phyloP scores from a whole-genome alignment of 2,888 invertebrate species.

The Plebejus anna region DNA sequence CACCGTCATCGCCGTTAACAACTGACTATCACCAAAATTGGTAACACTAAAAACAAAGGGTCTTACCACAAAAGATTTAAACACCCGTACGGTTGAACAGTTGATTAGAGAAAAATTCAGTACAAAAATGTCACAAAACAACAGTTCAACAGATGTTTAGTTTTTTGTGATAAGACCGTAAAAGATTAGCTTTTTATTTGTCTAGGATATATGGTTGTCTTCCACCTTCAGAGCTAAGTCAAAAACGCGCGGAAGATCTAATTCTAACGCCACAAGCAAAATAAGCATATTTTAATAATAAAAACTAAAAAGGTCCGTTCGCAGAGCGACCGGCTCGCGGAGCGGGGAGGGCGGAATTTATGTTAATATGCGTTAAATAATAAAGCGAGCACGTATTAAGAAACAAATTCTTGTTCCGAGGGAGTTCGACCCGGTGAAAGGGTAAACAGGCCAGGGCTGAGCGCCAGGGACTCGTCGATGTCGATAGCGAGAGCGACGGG shows the following conservation, averaged over 20 bases:
- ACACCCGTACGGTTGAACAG: no score
- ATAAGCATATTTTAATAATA: neutral
- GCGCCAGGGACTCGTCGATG: constrained; percentile 22
- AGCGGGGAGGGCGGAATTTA: constrained; percentile 43
- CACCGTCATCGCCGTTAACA: neutral
- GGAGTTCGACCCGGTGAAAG: constrained; percentile 31
- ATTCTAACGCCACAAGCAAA: no score
- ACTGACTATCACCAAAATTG: neutral
- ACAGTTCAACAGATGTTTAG: no score
- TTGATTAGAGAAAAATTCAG: no score
- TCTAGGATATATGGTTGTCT: no score
- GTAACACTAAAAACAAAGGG: no score
- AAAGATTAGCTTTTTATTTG: no score
- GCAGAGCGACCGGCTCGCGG: neutral
- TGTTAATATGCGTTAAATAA: constrained; percentile 59
- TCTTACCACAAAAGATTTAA: no score
- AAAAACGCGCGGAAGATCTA: no score
- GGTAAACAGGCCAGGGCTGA: constrained; percentile 25
- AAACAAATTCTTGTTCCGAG: constrained; percentile 55
- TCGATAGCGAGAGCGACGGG: constrained; percentile 32
- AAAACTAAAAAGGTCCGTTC: constrained; percentile 5
- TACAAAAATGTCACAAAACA: no score
- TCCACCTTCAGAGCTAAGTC: no score
- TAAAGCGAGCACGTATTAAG: constrained; percentile 57
- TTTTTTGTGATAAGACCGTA: no score